A percentile compares a stretch with the other conserved stretches of the same genome.
Conservation (phyloP, 2,888 invertebrate species). For the Ornithoptera alexandrae region DNA sequence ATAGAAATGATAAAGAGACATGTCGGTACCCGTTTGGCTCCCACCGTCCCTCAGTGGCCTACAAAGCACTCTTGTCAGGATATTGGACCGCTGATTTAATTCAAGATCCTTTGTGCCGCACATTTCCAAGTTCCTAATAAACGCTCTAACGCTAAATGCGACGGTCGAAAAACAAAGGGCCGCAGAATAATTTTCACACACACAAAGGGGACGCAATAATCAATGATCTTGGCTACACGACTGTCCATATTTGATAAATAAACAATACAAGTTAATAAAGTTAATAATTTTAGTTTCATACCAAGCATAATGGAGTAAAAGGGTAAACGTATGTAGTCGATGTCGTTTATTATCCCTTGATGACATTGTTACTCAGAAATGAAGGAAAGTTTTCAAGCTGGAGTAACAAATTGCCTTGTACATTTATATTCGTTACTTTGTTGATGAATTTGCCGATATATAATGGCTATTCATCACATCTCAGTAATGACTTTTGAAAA, state of each 20-base stretch:
- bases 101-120: conserved; percentile 69
- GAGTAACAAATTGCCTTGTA: conserved; percentile 20
- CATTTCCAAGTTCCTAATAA: conserved; percentile 69
- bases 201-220: conserved; percentile 55
- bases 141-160: conserved; percentile 55
- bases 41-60: conserved; percentile 39
- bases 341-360: conserved; percentile 34
- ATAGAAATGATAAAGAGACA: conserved; percentile 15
- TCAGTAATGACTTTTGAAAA: conserved; percentile 27
- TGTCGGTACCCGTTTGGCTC: conserved; percentile 6
- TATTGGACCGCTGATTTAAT: conserved; percentile 71
- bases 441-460: conserved; percentile 5
- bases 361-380: conserved; percentile 31
- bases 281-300: conserved; percentile 42
- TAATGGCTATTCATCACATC: neutral
- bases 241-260: conserved; percentile 52
- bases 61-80: conserved; percentile 58
- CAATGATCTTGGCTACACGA: conserved; percentile 55
- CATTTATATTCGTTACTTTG: conserved; percentile 2
- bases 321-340: conserved; percentile 36
- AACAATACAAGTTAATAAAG: conserved; percentile 37
- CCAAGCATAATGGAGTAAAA: conserved; percentile 40
- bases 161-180: conserved; percentile 59
- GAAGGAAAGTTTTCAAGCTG: conserved; percentile 14
- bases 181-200: conserved; percentile 45